These are phyloP conservation scores for Zaprionus vittiger DNA, from an alignment of 1,140 invertebrate species.

Conservation along the genomic window DNA sequence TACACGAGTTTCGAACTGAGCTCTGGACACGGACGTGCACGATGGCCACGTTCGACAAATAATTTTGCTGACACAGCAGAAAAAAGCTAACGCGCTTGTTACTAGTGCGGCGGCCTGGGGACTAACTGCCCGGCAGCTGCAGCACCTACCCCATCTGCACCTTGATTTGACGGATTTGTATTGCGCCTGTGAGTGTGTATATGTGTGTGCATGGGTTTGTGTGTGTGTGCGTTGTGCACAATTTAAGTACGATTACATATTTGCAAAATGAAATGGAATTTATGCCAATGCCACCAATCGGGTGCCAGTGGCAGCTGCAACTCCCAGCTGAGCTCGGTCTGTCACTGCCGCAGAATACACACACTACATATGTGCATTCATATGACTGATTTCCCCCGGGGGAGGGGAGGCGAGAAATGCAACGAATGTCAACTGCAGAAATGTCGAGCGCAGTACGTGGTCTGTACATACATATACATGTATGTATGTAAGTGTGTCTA, in stretches of 20 bases:
- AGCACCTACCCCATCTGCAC: background rate
- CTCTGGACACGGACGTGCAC: constrained; percentile 3
- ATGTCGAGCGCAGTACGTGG: background rate
- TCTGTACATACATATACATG: background rate
- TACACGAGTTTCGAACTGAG: constrained; percentile 16
- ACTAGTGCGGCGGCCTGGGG: background rate
- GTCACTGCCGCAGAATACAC: constrained; percentile 34
- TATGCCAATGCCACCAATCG: constrained; percentile 44
- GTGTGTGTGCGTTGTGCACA: constrained; percentile 52
- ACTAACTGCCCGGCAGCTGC: background rate
- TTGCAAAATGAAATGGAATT: constrained; percentile 78
- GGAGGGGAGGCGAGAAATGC: background rate
- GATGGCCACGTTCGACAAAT: constrained; percentile 61
- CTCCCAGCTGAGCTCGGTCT: constrained; percentile 14
- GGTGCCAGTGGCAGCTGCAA: constrained; percentile 6
- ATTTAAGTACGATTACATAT: constrained; percentile 73
- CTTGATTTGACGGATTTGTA: constrained; percentile 37
- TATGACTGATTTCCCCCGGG: constrained; percentile 66
- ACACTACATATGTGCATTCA: constrained; percentile 32
- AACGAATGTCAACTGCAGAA: constrained; percentile 30
- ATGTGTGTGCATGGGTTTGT: background rate
- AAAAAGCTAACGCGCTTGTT: constrained; percentile 31
- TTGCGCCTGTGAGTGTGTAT: constrained; percentile 28
- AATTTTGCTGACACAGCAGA: constrained; percentile 60
- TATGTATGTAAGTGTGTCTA: background rate